Evolutionary conservation across 2,888 invertebrate genomes (phyloP).

Genomic region (Netelia inedita): DNA sequence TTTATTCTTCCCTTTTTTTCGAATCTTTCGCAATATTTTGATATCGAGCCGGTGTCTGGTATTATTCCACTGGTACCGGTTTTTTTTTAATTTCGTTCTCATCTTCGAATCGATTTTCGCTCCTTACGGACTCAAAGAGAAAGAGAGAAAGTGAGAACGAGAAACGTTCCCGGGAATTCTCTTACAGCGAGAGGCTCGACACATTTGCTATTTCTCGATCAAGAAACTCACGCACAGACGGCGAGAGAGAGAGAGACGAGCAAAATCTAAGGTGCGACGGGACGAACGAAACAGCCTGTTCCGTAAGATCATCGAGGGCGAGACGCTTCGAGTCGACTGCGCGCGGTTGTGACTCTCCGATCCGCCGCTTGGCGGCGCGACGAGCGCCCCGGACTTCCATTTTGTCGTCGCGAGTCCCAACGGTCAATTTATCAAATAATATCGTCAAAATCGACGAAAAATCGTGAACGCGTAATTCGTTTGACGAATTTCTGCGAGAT

Average conservation of each 20-base stretch:
- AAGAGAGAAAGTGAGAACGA: background rate
- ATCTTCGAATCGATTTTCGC: conserved; percentile 42
- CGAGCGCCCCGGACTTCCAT: background rate
- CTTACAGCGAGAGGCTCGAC: conserved; percentile 45
- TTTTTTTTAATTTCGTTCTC: background rate
- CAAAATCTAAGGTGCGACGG: conserved; percentile 26
- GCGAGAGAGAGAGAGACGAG: conserved; percentile 13
- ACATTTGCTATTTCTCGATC: conserved; percentile 68
- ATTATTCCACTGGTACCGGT: conserved; percentile 34
- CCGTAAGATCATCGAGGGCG: background rate
- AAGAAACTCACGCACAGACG: conserved; percentile 27
- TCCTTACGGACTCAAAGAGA: background rate
- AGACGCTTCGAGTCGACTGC: too few species aligned
- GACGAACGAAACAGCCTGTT: background rate
- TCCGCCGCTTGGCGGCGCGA: conserved; percentile 30
- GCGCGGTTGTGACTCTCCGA: background rate
- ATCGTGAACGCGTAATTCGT: background rate
- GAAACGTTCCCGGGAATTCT: conserved; percentile 44
- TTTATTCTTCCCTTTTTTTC: background rate
- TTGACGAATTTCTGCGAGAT: background rate
- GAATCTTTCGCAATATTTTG: background rate
- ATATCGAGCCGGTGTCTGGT: background rate
- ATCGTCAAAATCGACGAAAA: too few species aligned
- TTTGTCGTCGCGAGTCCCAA: too few species aligned
- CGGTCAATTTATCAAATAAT: too few species aligned